Evolutionary conservation across 2,113 vertebrate species (phyloP).

Genomic region (Lathamus discolor): DNA sequence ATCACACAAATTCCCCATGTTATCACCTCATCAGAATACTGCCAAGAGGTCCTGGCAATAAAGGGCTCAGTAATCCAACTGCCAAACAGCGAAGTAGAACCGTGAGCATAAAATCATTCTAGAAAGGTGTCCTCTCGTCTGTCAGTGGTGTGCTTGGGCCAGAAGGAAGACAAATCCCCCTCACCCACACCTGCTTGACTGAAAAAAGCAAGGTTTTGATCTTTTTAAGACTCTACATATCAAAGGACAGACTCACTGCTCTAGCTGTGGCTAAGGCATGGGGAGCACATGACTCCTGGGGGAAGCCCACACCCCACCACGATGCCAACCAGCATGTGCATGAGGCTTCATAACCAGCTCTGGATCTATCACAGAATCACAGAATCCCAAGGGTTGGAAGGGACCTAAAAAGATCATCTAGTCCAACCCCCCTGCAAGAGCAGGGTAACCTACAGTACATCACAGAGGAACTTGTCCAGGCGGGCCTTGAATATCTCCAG

Average conservation of each 20-base stretch:
- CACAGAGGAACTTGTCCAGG: no score
- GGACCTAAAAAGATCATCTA: no score
- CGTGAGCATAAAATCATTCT: background rate
- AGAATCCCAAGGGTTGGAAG: no score
- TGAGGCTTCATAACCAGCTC: background rate
- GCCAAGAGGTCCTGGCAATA: background rate
- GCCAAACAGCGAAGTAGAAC: background rate
- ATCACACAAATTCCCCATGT: background rate
- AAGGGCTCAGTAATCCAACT: background rate
- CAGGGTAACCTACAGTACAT: no score
- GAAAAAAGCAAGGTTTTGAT: background rate
- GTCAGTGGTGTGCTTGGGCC: background rate
- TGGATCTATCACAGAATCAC: fast-evolving
- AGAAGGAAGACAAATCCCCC: background rate
- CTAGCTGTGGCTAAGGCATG: background rate
- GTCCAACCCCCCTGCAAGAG: no score
- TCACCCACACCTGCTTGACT: fast-evolving
- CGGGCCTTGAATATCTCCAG: no score
- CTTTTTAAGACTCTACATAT: background rate
- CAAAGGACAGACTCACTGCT: fast-evolving
- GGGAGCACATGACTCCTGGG: background rate
- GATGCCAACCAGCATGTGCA: fast-evolving
- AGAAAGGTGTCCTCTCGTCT: background rate
- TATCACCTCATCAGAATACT: background rate
- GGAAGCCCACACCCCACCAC: fast-evolving